Conservation (phyloP, 2,113 vertebrate species). For the Bubalus kerabau region DNA sequence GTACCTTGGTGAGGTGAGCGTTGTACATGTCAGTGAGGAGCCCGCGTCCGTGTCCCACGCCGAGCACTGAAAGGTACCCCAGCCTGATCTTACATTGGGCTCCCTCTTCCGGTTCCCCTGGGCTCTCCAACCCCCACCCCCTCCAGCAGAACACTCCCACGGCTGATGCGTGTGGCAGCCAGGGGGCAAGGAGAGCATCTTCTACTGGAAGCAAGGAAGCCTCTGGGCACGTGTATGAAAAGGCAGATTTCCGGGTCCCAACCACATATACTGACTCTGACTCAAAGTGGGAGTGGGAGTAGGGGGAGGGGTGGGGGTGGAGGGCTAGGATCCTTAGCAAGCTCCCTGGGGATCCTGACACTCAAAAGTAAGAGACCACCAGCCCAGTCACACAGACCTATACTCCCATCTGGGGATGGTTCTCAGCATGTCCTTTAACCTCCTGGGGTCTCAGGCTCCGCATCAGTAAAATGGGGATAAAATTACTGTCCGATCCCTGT, state of each 20-base stretch:
- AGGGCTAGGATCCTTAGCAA: neutral
- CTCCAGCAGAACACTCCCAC: neutral
- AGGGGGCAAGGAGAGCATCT: neutral
- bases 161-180: neutral
- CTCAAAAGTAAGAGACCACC: neutral
- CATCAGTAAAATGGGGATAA: neutral
- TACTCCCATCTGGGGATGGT: neutral
- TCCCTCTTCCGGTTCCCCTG: neutral
- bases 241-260: neutral
- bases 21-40: slow-evolving; percentile 82
- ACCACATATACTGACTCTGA: neutral
- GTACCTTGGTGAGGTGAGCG: slow-evolving; percentile 88
- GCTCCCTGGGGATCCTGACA: neutral
- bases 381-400: neutral
- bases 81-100: neutral
- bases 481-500: neutral
- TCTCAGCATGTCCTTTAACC: neutral
- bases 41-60: slow-evolving; percentile 83
- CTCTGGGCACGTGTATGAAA: fast-evolving
- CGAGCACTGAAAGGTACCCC: slow-evolving; percentile 86
- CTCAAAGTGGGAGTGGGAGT: neutral
- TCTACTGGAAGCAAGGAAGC: too few relatives aligned
- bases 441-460: neutral
- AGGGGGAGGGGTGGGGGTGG: too few relatives aligned
- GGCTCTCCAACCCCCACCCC: neutral